Evolutionary conservation across 2,797 vertebrate genomes (phyloP), one percentile per base, ranked within the genome.

Genomic region (Cyprinella venusta): DNA sequence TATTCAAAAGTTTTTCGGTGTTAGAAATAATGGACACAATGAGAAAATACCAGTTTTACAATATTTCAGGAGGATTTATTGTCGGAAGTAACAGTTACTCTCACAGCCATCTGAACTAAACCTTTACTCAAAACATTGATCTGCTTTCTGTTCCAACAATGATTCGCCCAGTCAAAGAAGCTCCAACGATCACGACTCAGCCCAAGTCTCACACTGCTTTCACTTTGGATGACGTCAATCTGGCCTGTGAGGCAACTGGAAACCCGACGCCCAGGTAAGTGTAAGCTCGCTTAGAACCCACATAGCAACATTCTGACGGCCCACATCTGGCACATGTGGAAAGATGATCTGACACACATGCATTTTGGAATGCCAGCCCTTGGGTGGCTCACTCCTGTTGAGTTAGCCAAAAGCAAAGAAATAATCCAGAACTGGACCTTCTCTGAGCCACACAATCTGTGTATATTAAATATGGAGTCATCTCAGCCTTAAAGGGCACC

Each of bases 221-320:
- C 79, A 89, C 89, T 76, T 54, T 0, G 19, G 93, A 93, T 5
- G 93, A 94, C 76, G 24, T 95, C 45, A 0, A 0, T n/a, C 90
- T 94, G 76, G 33, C 13, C 21, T 95, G 94, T 45, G 88, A 91
- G 80, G 94, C 94, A 3, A 79, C 80, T 0, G 94, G 93, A 2
- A 89, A 82, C 82, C 94, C 94, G 0, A n/a, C 80, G 1, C 94
- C 94, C 75, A 91, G 5, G 94, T 94, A 86, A 38, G 92, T 91
- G 7, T 54, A 50, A 48, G 4, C 21, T 59, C 4, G 8, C 4
- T 21, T 10, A n/a, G 52, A 19, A 65, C 40, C 40, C 38, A 40
- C 38, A 40, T 9, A 40, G 38, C 38, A 40, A 40, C 38, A 40
- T 40, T 9, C 0, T 9, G 8, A 40, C 8, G 8, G 8, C 38